These are phyloP conservation scores for Sprattus sprattus DNA, from an alignment of 2,113 vertebrate genomes.

Conservation along the genomic window DNA sequence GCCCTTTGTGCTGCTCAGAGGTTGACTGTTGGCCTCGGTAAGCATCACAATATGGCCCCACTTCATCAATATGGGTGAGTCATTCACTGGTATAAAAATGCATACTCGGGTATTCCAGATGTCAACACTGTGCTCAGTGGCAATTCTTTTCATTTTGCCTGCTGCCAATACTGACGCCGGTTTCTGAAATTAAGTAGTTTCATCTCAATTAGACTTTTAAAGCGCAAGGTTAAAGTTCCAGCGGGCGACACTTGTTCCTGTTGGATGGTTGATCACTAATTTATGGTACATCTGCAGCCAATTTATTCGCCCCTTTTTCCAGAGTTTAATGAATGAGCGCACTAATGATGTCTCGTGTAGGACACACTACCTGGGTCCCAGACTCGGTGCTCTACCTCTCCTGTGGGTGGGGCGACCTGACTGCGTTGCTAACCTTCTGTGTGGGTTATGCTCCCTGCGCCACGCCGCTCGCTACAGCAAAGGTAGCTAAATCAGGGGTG, in stretches of 20 bases:
- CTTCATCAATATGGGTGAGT: constrained; percentile 8
- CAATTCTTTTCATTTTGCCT: constrained; percentile 15
- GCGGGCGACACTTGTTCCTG: constrained; percentile 3
- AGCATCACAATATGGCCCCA: background rate
- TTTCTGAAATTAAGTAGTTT: constrained; percentile 12
- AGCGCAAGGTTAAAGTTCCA: constrained; percentile 17
- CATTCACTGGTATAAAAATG: background rate
- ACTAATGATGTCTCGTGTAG: constrained; percentile 15
- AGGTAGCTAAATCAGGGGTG: background rate
- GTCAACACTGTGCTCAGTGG: background rate
- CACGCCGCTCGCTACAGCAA: background rate
- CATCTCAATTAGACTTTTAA: constrained; percentile 14
- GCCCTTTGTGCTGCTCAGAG: background rate
- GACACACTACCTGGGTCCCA: constrained; percentile 9
- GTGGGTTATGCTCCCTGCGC: background rate
- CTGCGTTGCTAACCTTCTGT: background rate
- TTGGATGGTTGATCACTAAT: constrained; percentile 16
- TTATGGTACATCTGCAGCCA: constrained; percentile 15
- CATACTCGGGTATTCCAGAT: background rate
- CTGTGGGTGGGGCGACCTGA: background rate
- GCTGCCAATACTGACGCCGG: constrained; percentile 13
- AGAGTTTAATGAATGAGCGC: background rate
- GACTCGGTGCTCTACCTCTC: background rate
- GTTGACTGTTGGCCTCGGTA: background rate
- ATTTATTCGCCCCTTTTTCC: constrained; percentile 6